Base-by-base conservation (phyloP, 2,113 vertebrate species). In the Myrmophylax atrothorax region DNA sequence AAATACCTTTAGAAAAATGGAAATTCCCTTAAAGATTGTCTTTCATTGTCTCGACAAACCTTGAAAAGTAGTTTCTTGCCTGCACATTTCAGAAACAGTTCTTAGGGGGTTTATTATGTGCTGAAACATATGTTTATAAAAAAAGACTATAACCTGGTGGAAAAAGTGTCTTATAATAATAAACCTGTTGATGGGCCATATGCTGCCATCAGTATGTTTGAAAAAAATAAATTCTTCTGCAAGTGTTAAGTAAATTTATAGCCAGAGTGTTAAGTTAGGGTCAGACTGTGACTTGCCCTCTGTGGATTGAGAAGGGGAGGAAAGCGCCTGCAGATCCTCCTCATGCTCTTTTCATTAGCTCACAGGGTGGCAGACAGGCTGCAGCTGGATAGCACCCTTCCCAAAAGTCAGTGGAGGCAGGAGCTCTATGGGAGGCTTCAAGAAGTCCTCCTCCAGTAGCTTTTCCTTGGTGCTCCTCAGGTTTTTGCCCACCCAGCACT, bases 91-190 rank as follows among this genome's bases (percentile, higher is more conserved):
- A 88, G 89, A 91, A 95, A 94, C 47, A 83, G 86, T 96, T 95
- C 91, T 56, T 90, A 94, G 75, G 29, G 72, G 10, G 85, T 95
- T 93, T 95, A 91, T 88, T 93, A 86, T 77, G 63, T 97, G 78
- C 86, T 94, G 78, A 97, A 97, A 93, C 81, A 78, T 94, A 17
- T 94, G 62, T 96, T 95, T 94, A 84, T 92, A 89, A 84, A 84
- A 84, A 97, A 88, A 93, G 93, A 91, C 93, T 93, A 84, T 76
- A 95, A 95, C 92, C 78, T 80, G 77, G 46, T 94, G 90, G 93
- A 94, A 96, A 96, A 97, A 91, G 91, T 93, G 87, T 96, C 96
- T 95, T 96, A 93, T 11, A 95, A 96, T 93, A 96, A 96, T 93
- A 95, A 97, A 96, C 94, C 93, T 96, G 96, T 96, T 86, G 62